phyloP scores from a whole-genome alignment of 35 echinoderm and acorn worm species.

The Ophiothrix spiculata region DNA sequence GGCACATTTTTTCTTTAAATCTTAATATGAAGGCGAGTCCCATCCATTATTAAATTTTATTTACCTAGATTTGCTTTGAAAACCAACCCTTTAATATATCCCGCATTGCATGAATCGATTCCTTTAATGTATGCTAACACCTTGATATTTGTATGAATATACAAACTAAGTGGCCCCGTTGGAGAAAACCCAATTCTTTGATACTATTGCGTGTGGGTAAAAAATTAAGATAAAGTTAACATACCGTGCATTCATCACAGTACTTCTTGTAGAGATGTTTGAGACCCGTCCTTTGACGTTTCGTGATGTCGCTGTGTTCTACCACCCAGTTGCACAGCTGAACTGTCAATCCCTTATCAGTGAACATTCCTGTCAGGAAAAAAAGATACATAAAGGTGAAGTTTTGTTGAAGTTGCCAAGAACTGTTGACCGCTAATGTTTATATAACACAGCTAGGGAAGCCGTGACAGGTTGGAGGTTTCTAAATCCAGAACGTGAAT shows the following conservation, averaged over 20 bases:
- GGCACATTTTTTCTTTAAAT: too few species aligned
- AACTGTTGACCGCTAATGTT: not conserved
- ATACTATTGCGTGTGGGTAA: too few species aligned
- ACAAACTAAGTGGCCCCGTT: too few species aligned
- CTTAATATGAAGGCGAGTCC: too few species aligned
- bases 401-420: not conserved
- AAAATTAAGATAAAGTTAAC: not conserved
- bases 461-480: not conserved
- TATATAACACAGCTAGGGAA: not conserved
- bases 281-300: constrained; percentile 69
- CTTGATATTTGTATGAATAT: too few species aligned
- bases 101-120: too few species aligned
- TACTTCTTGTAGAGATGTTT: constrained; percentile 87
- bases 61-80: too few species aligned
- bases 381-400: not conserved
- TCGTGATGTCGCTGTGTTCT: constrained; percentile 51
- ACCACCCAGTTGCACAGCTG: constrained; percentile 84
- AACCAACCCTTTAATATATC: too few species aligned
- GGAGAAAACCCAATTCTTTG: too few species aligned
- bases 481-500: not conserved
- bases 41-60: too few species aligned
- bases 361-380: constrained; percentile 33
- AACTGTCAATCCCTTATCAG: constrained; percentile 30
- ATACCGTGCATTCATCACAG: constrained; percentile 70
- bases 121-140: too few species aligned